Evolutionary conservation across 2,113 vertebrate genomes (phyloP).

Genomic region (Penelope pileata): DNA sequence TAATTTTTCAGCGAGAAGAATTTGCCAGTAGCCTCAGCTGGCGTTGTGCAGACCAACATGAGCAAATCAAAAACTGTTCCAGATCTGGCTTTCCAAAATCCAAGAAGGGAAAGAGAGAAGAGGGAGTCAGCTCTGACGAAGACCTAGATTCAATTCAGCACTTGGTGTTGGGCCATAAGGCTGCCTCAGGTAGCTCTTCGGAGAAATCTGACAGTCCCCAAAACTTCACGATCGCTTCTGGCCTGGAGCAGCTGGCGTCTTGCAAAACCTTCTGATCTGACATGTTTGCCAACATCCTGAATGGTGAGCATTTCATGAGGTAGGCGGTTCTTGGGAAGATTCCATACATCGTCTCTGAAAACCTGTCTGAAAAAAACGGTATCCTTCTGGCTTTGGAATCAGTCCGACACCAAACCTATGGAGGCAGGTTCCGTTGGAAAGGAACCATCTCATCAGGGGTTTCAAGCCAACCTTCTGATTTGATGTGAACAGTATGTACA

Average conservation of each 20-base stretch:
- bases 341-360: constrained; percentile 63
- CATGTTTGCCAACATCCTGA: constrained; percentile 68
- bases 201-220: constrained; percentile 44
- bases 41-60: constrained; percentile 52
- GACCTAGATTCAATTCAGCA: constrained; percentile 40
- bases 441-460: constrained; percentile 57
- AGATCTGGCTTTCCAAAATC: constrained; percentile 58
- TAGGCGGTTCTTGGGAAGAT: constrained; percentile 67
- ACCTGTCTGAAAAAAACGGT: constrained; percentile 56
- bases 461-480: constrained; percentile 61
- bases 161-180: constrained; percentile 53
- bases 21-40: constrained; percentile 69
- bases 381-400: constrained; percentile 63
- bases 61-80: constrained; percentile 65
- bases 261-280: constrained; percentile 70
- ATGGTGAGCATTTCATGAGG: constrained; percentile 63
- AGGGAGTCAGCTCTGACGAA: constrained; percentile 54
- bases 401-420: constrained; percentile 42
- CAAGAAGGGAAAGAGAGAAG: constrained; percentile 49
- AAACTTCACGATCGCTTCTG: constrained; percentile 60
- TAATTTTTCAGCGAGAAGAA: constrained; percentile 55
- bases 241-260: constrained; percentile 55
- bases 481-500: constrained; percentile 63
- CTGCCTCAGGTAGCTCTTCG: constrained; percentile 67
- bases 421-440: constrained; percentile 60